These are phyloP conservation scores for Amazona ochrocephala DNA, from an alignment of 2,797 vertebrate species.

Conservation along the genomic window DNA sequence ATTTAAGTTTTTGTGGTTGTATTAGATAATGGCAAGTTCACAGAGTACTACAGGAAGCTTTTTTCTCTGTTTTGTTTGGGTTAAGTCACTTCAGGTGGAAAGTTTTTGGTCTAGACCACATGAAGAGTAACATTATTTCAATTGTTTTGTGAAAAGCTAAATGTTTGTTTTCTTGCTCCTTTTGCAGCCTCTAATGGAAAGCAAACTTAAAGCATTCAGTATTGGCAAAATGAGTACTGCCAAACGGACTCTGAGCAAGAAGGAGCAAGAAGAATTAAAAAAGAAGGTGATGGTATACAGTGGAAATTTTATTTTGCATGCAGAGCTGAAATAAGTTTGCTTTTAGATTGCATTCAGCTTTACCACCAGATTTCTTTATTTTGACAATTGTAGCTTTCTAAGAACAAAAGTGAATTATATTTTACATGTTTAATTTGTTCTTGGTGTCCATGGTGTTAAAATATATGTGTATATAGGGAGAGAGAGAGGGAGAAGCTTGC, in stretches of 20 bases:
- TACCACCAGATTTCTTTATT: background rate
- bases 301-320: background rate
- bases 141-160: conserved; percentile 5
- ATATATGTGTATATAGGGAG: too few species aligned
- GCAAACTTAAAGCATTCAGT: conserved; percentile 96
- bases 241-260: conserved; percentile 96
- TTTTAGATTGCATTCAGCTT: background rate
- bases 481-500: background rate
- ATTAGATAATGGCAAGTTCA: background rate
- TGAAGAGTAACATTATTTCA: background rate
- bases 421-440: background rate
- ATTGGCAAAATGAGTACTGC: conserved; percentile 97
- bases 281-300: conserved; percentile 87
- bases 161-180: conserved; percentile 39
- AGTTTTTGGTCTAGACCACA: background rate
- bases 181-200: conserved; percentile 90
- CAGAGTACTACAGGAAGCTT: background rate
- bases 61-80: background rate
- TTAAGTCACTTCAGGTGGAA: background rate
- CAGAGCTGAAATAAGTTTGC: background rate
- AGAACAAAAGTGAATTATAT: background rate
- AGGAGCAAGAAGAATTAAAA: conserved; percentile 97
- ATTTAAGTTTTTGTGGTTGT: background rate
- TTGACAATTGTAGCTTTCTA: background rate
- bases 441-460: background rate